These are phyloP conservation scores for Garra rufa DNA, from an alignment of 2,113 vertebrate species.

Conservation along the genomic window DNA sequence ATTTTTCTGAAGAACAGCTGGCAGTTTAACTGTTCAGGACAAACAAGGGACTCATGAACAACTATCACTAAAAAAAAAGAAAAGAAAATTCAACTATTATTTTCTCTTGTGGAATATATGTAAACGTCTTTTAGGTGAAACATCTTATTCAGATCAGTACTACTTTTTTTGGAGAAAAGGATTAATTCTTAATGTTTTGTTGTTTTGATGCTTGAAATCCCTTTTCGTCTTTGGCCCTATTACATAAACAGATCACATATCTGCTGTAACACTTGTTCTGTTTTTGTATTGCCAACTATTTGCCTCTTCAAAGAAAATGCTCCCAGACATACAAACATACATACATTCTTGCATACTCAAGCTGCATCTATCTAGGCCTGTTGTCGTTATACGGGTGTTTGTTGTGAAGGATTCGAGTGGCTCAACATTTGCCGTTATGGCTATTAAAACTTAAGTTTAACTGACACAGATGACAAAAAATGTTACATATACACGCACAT, in stretches of 20 bases:
- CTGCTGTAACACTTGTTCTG: neutral
- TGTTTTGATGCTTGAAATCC: neutral
- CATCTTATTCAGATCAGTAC: too few species aligned
- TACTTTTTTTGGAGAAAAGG: too few species aligned
- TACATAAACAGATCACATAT: neutral
- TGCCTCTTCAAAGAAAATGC: neutral
- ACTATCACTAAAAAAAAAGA: too few species aligned
- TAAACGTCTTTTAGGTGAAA: too few species aligned
- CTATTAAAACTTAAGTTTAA: neutral
- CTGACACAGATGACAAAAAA: slow-evolving; percentile 29
- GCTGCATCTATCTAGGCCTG: neutral
- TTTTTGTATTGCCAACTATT: neutral
- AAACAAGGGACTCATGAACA: too few species aligned
- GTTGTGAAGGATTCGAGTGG: neutral
- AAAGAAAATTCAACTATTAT: too few species aligned
- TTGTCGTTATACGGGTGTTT: neutral
- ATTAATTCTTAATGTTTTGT: too few species aligned
- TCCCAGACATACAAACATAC: neutral
- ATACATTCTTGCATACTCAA: neutral
- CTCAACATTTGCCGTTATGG: neutral
- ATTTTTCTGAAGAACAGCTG: too few species aligned
- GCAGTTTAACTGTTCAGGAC: too few species aligned
- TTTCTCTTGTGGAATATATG: too few species aligned
- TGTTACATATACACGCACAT: neutral
- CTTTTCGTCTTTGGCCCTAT: neutral